A percentile compares a stretch with the other conserved stretches of the same genome.
phyloP scores from a whole-genome alignment of 92 coral and sea anemone species.

The Pocillopora meandrina region DNA sequence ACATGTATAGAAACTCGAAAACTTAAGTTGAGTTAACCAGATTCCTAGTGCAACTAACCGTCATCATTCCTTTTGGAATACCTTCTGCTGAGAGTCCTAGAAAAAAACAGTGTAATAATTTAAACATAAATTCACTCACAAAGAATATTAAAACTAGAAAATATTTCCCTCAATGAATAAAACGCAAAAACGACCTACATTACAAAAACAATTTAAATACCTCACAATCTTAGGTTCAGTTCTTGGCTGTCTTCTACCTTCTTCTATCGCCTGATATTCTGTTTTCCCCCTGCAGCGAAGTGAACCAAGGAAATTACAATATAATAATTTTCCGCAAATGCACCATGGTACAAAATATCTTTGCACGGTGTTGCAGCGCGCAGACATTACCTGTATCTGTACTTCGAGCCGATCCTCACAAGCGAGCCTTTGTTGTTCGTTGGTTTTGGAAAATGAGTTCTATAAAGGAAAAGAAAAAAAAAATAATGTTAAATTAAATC shows the following conservation, averaged over 20 bases:
- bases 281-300: constrained; percentile 83
- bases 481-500: neutral
- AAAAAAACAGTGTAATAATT: neutral
- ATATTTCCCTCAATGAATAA: too few species aligned
- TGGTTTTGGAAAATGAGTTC: constrained; percentile 89
- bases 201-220: constrained; percentile 28
- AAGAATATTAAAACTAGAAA: too few species aligned
- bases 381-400: constrained; percentile 82
- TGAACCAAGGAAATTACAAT: neutral
- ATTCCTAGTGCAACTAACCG: constrained; percentile 3
- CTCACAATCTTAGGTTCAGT: constrained; percentile 90
- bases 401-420: constrained; percentile 93
- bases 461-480: constrained; percentile 13
- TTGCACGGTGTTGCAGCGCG: neutral
- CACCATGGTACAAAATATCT: too few species aligned
- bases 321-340: neutral
- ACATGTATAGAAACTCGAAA: neutral
- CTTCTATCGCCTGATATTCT: constrained; percentile 93
- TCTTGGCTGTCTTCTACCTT: constrained; percentile 81
- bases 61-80: constrained; percentile 82
- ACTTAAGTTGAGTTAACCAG: neutral
- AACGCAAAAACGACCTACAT: neutral
- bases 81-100: constrained; percentile 86
- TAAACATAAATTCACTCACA: neutral
- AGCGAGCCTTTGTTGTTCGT: constrained; percentile 63